Conservation (phyloP, 2,113 vertebrate genomes). For the Propithecus coquereli region DNA sequence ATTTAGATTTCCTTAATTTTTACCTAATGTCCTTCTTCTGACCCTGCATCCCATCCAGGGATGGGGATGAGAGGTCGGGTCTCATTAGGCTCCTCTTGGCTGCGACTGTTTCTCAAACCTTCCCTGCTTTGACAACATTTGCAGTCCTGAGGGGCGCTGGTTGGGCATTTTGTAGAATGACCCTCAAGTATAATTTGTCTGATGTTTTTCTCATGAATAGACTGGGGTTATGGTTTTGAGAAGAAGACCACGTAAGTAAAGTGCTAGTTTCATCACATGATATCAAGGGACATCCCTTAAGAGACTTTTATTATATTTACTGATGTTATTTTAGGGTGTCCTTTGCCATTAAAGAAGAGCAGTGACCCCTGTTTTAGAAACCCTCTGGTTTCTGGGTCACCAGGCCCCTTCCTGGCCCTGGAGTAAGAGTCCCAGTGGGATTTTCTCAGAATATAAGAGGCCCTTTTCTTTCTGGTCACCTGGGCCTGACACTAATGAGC, state of each 20-base stretch:
- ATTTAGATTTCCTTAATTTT: constrained; percentile 19
- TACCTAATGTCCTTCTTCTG: not conserved
- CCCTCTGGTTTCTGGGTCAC: not conserved
- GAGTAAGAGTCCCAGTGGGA: fast-evolving
- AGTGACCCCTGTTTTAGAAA: not conserved
- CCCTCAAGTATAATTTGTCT: not conserved
- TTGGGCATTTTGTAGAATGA: not conserved
- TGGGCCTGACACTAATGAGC: constrained; percentile 74
- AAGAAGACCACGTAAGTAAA: not conserved
- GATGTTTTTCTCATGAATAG: not conserved
- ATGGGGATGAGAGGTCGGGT: not conserved
- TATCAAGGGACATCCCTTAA: too few species aligned
- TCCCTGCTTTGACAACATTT: not conserved
- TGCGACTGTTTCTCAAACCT: not conserved
- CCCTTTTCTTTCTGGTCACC: constrained; percentile 46
- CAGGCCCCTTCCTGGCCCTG: not conserved
- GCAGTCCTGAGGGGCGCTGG: not conserved
- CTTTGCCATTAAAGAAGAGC: not conserved
- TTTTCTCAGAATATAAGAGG: not conserved
- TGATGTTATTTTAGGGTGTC: not conserved
- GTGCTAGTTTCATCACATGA: not conserved
- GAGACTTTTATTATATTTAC: not conserved
- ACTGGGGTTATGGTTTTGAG: not conserved
- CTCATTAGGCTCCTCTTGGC: not conserved
- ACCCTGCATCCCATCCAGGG: not conserved